phyloP scores from a whole-genome alignment of 2,113 vertebrate species.

The Sardina pilchardus region DNA sequence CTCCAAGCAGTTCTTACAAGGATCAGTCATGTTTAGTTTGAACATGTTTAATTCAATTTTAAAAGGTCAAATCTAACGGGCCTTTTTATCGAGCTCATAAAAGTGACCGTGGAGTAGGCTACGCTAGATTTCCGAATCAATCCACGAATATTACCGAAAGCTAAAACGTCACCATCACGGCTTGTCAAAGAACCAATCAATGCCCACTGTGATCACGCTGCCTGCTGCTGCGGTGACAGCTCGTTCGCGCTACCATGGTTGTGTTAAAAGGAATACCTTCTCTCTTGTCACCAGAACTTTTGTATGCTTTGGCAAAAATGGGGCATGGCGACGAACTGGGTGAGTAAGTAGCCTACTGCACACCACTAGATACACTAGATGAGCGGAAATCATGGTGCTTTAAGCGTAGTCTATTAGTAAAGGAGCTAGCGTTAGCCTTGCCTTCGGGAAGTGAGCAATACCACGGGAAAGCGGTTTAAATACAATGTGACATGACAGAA shows the following conservation, averaged over 20 bases:
- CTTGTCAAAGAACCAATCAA: conserved; percentile 1
- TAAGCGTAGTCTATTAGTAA: not conserved
- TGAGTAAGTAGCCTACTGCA: conserved; percentile 50
- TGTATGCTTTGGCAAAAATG: conserved; percentile 74
- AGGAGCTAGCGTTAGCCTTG: not conserved
- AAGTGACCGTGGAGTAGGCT: not conserved
- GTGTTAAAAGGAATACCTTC: conserved; percentile 70
- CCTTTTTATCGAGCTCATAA: not conserved
- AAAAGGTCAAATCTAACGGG: not conserved
- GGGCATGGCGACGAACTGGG: conserved; percentile 77
- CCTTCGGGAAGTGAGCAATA: too few species aligned
- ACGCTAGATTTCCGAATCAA: not conserved
- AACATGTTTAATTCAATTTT: not conserved
- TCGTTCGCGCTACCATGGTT: conserved; percentile 58
- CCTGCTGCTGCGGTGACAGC: not conserved
- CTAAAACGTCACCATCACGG: not conserved
- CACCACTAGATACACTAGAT: not conserved
- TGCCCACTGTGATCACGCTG: not conserved
- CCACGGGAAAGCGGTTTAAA: not conserved
- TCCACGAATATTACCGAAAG: not conserved
- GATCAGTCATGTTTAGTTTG: not conserved
- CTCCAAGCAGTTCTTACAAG: not conserved
- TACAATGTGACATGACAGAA: not conserved
- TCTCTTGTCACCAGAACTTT: conserved; percentile 69
- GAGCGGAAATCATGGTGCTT: not conserved